Percentiles rank a stretch among this genome's conserved stretches.
Conservation (phyloP, 2,888 invertebrate genomes). For the Ochropleura leucogaster region DNA sequence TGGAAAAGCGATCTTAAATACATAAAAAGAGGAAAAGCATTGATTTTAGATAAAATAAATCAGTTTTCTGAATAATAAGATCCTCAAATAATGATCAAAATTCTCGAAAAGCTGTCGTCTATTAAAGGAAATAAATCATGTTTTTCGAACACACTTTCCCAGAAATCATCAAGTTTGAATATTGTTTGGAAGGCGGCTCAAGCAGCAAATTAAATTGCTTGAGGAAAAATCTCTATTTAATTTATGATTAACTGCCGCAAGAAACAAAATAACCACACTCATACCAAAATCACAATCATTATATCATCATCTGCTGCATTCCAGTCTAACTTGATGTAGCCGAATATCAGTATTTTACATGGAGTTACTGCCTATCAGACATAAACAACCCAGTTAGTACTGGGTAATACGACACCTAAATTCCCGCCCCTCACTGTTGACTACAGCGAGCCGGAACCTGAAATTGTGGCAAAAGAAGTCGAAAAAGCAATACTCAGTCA, state of each 20-base stretch:
- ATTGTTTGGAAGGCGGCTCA: background rate
- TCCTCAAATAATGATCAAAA: constrained; percentile 6
- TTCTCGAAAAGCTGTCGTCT: constrained; percentile 1
- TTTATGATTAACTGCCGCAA: background rate
- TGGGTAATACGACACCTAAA: too few relatives aligned
- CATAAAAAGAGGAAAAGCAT: background rate
- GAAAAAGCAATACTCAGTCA: too few relatives aligned
- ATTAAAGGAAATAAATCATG: constrained; percentile 40
- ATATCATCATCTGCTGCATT: too few relatives aligned
- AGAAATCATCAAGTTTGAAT: constrained; percentile 29
- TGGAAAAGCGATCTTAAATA: background rate
- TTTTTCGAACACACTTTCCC: constrained; percentile 26
- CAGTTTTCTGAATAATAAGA: background rate
- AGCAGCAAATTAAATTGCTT: constrained; percentile 20
- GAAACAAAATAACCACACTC: too few relatives aligned
- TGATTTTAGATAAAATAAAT: constrained; percentile 17
- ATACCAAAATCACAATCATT: too few relatives aligned
- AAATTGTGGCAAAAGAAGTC: too few relatives aligned
- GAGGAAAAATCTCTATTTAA: background rate
- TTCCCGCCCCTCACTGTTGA: too few relatives aligned
- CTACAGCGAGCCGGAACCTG: too few relatives aligned
- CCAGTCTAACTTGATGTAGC: too few relatives aligned
- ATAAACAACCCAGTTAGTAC: too few relatives aligned
- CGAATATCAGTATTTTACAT: too few relatives aligned
- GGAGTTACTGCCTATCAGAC: too few relatives aligned